Percentiles rank a stretch among this genome's conserved stretches.
These are phyloP conservation scores for Tribolium castaneum DNA, from an alignment of 1,140 invertebrate species.

Conservation along the genomic window DNA sequence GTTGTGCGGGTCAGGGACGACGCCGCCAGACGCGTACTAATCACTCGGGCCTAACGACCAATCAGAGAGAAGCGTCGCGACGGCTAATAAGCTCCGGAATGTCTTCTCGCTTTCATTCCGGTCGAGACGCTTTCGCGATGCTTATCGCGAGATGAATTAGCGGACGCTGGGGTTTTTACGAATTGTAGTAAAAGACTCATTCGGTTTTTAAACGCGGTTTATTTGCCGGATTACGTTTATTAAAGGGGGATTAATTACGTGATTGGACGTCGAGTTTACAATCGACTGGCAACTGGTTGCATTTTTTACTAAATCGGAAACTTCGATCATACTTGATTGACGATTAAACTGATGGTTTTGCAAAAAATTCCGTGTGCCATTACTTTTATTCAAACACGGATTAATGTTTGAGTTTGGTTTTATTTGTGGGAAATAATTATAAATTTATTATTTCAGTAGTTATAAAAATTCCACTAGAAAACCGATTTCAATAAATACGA, in stretches of 20 bases:
- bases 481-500: not conserved
- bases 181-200: not conserved
- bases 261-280: not conserved
- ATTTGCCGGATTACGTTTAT: not conserved
- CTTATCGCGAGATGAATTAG: not conserved
- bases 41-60: conserved; percentile 52
- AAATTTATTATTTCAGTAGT: not conserved
- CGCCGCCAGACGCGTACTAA: conserved; percentile 50
- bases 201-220: too few relatives aligned
- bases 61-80: conserved; percentile 49
- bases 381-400: not conserved
- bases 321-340: not conserved
- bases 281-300: not conserved
- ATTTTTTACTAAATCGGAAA: not conserved
- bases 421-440: not conserved
- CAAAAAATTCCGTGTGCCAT: not conserved
- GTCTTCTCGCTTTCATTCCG: conserved; percentile 53
- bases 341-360: not conserved
- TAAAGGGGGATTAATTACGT: not conserved
- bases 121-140: conserved; percentile 35
- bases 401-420: not conserved
- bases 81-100: conserved; percentile 53
- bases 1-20: conserved; percentile 48
- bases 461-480: not conserved
- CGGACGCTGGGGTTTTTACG: not conserved